Conservation (phyloP, 2,113 vertebrate genomes). For the Trogon melanurus region DNA sequence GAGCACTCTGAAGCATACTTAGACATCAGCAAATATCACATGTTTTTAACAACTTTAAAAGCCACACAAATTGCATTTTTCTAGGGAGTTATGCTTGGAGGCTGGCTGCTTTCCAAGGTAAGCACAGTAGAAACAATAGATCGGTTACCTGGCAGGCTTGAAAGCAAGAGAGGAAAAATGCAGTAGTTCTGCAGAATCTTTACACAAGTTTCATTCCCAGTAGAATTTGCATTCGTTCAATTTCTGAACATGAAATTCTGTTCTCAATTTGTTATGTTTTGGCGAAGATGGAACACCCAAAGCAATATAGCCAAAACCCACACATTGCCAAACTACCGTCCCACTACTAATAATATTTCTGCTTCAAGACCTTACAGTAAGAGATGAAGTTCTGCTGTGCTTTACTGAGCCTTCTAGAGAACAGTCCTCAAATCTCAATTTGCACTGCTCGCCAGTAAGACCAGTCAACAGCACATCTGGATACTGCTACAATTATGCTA, state of each 20-base stretch:
- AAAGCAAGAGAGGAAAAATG: neutral
- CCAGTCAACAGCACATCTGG: neutral
- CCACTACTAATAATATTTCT: neutral
- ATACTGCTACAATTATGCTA: neutral
- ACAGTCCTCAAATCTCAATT: neutral
- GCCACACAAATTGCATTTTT: slow-evolving; percentile 17
- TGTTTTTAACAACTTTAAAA: slow-evolving; percentile 20
- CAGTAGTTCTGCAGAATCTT: neutral
- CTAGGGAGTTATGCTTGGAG: neutral
- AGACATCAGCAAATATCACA: neutral
- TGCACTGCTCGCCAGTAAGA: neutral
- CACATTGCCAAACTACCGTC: neutral
- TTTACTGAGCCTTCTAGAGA: neutral
- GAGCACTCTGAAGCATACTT: neutral
- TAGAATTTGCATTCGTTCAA: neutral
- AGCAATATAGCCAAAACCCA: accelerated
- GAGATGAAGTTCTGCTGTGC: neutral
- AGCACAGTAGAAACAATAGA: neutral
- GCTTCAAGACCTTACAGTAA: neutral
- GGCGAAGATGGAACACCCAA: neutral
- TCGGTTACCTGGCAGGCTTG: neutral
- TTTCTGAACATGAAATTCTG: neutral
- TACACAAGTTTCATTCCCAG: neutral
- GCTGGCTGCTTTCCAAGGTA: slow-evolving; percentile 20
- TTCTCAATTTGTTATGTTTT: neutral